Percentiles rank a stretch among this genome's conserved stretches.
phyloP scores from a whole-genome alignment of 2,888 invertebrate genomes.

The Drosophila cracens region DNA sequence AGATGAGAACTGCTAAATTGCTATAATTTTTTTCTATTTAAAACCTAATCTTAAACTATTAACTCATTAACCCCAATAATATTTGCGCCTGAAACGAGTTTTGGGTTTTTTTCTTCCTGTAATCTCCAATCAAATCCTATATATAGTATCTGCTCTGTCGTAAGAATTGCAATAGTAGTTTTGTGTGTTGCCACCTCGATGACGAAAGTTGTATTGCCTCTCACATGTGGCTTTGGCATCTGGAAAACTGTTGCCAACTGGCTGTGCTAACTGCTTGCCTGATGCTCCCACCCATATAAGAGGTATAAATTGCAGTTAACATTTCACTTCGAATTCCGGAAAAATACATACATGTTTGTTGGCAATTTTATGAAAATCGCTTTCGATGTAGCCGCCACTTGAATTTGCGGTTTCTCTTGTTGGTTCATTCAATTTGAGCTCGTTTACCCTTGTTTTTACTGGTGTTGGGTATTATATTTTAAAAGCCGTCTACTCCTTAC shows the following conservation, averaged over 20 bases:
- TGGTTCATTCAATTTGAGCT: constrained; percentile 6
- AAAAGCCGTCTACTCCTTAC: neutral
- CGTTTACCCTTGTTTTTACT: constrained; percentile 9
- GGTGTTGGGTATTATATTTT: neutral
- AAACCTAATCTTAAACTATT: neutral
- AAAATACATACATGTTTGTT: constrained; percentile 18
- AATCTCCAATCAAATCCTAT: constrained; percentile 1
- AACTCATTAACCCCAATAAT: neutral
- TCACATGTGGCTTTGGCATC: constrained; percentile 4
- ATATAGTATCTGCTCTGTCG: neutral
- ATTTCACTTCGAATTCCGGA: constrained; percentile 31
- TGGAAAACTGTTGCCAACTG: constrained; percentile 2
- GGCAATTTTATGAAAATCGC: constrained; percentile 39
- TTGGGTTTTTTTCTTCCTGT: neutral
- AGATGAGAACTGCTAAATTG: neutral
- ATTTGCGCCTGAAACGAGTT: neutral
- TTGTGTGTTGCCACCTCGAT: constrained; percentile 8
- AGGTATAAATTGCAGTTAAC: constrained; percentile 47
- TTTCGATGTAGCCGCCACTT: constrained; percentile 18
- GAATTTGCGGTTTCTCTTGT: constrained; percentile 28
- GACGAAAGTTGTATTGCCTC: neutral
- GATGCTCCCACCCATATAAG: constrained; percentile 12
- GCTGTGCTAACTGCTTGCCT: constrained; percentile 1
- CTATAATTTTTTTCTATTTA: neutral
- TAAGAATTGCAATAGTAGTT: constrained; percentile 14